phyloP scores from a whole-genome alignment of 2,888 invertebrate genomes.

The Tenodera sinensis region DNA sequence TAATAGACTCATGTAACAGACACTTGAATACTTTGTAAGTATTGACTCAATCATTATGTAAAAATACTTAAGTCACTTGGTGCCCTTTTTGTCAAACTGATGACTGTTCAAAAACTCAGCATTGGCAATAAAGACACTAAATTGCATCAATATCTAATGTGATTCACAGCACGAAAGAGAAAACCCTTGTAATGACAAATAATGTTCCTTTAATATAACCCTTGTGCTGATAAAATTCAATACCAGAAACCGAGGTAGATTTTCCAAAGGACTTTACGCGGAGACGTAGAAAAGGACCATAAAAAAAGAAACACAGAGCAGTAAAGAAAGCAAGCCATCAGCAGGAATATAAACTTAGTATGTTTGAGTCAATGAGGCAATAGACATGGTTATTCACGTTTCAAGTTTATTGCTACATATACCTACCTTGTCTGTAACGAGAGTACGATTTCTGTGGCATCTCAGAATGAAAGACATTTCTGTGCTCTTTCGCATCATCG shows the following conservation, averaged over 20 bases:
- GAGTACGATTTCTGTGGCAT: background rate
- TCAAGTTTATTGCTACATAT: background rate
- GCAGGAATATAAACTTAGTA: background rate
- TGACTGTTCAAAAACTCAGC: too few relatives aligned
- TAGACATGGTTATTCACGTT: background rate
- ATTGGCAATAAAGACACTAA: too few relatives aligned
- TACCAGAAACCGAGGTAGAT: background rate
- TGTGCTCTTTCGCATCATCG: background rate
- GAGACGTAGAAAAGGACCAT: background rate
- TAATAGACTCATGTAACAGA: too few relatives aligned
- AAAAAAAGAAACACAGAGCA: background rate
- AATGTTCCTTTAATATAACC: background rate
- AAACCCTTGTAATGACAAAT: background rate
- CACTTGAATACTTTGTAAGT: too few relatives aligned
- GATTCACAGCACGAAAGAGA: background rate
- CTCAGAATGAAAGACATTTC: background rate
- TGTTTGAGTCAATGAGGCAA: background rate
- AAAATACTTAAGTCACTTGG: too few relatives aligned
- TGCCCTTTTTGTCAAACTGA: too few relatives aligned
- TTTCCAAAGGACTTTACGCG: background rate
- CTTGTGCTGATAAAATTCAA: background rate
- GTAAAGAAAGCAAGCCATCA: background rate
- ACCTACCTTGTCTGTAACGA: background rate
- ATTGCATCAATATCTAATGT: too few relatives aligned
- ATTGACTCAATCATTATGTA: too few relatives aligned